Evolutionary conservation across 2,888 invertebrate genomes (phyloP), one percentile per base, ranked within the genome.

Genomic region (Corbicula japonica): DNA sequence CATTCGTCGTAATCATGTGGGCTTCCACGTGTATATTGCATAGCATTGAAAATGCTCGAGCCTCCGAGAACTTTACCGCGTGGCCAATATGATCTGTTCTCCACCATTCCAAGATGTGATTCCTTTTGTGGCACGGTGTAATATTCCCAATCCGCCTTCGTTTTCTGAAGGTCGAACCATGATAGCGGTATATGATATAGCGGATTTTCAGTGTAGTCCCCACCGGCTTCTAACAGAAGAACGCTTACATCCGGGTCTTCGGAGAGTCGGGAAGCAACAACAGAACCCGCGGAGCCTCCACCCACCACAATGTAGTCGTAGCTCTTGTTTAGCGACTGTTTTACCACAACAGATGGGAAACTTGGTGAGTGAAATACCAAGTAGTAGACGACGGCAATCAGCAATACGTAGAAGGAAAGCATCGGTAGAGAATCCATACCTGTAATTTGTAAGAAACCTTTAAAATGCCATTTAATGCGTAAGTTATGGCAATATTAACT

Each of bases 11-110:
- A 98, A 93, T 98, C 98, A 1, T 96, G 94, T 71, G 95, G 95
- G 93, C 98, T 88, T 0, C 98, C 98, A 77, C 98, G 94, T 12
- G 97, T 96, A 94, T 98, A 98, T 0, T 98, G 95, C 97, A 98
- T 97, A 0, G 97, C 97, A 91, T 98, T 98, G 0, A 98, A 94
- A 0, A 97, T 97, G 32, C 97, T 97, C 4, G 97, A 97, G 0
- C 98, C 98, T 0, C 97, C 97, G 0, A 97, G 94, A 0, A 97
- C 97, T 94, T 97, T 97, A 65, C 98, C 98, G 73, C 97, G 95
- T 0, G 98, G 97, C 97, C 97, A 98, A 89, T 96, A 96, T 91
- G 97, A 97, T 54, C 97, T 95, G 88, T 96, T 75, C 26, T 48
- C 68, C 6, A 52, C 58, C 26, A 73, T 12, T 28, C 61, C 73